Evolutionary conservation across 2,888 invertebrate species (phyloP), one percentile per base, ranked within the genome.

Genomic region (Arenicola marina): DNA sequence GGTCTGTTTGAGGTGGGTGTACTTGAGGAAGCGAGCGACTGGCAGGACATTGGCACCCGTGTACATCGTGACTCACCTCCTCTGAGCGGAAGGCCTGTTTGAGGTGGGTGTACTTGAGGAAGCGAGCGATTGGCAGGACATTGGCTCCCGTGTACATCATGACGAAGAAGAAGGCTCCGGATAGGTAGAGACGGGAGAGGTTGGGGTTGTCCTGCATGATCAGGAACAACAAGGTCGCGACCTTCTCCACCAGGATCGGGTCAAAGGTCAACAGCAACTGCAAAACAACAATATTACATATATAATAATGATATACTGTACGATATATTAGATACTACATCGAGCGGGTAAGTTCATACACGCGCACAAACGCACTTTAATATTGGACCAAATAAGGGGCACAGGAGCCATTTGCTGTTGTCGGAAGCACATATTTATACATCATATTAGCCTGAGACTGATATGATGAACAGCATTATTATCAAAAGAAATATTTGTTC

Each of bases 61-160:
- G 84, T 99, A 99, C 91, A 99, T 92, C 68, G 99, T 87, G 86
- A 82, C 86, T 83, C 79, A 93, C 93, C 86, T 95, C 94, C 38
- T 95, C 94, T 46, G 91, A 90, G 75, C 94, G 88, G 79, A 95
- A 96, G 0, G 96, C 95, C 83, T 99, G 98, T 78, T 92, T 93
- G 86, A 92, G 91, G 81, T 99, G 99, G 1, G 97, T 95, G 72
- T 95, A 87, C 77, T 97, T 91, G 56, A 99, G 87, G 84, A 99
- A 95, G 76, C 91, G 88, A 0, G 97, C 97, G 58, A 99, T 91
- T 0, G 98, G 98, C 69, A 99, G 86, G 63, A 99, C 90, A 80
- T 99, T 99, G 38, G 97, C 97, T 18, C 98, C 99, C 0, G 95
- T 98, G 84, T 99, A 99, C 91, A 99, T 92, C 68, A 99, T 87